A percentile compares a stretch with the other conserved stretches of the same genome.
Evolutionary conservation across 1,140 invertebrate species (phyloP).

Genomic region (Rhagoletis pomonella): DNA sequence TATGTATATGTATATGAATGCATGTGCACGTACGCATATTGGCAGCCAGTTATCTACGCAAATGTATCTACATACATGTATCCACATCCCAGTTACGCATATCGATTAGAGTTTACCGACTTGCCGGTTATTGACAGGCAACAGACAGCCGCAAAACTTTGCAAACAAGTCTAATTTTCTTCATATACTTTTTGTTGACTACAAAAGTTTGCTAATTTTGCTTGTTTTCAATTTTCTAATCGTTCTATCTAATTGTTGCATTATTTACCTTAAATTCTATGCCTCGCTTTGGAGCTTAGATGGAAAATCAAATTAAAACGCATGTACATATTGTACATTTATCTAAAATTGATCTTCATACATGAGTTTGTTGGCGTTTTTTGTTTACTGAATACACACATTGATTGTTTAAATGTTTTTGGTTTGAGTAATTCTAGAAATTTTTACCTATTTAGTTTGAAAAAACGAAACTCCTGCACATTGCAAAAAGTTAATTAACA

Average conservation of each 20-base stretch:
- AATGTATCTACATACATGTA: not conserved
- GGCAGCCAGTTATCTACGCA: not conserved
- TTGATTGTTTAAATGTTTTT: not conserved
- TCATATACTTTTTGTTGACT: not conserved
- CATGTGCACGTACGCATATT: not conserved
- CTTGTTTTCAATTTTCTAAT: conserved; percentile 9
- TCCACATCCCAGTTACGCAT: conserved; percentile 34
- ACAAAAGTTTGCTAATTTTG: not conserved
- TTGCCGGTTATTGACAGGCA: conserved; percentile 11
- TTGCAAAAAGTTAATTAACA: no score
- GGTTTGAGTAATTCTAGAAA: no score
- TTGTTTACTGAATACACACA: not conserved
- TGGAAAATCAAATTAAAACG: conserved; percentile 37
- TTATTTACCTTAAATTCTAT: conserved; percentile 28
- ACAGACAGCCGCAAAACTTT: not conserved
- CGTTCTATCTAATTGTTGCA: conserved; percentile 32
- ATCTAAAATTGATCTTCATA: conserved; percentile 51
- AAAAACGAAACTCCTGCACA: no score
- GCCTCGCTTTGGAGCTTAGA: not conserved
- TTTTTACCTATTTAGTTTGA: no score
- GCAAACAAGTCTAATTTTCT: not conserved
- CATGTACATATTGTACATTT: not conserved
- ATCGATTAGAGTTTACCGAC: not conserved
- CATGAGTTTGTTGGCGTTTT: conserved; percentile 11
- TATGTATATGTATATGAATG: not conserved